Base-by-base conservation (phyloP, 2,797 vertebrate genomes). In the Botia kubotai region DNA sequence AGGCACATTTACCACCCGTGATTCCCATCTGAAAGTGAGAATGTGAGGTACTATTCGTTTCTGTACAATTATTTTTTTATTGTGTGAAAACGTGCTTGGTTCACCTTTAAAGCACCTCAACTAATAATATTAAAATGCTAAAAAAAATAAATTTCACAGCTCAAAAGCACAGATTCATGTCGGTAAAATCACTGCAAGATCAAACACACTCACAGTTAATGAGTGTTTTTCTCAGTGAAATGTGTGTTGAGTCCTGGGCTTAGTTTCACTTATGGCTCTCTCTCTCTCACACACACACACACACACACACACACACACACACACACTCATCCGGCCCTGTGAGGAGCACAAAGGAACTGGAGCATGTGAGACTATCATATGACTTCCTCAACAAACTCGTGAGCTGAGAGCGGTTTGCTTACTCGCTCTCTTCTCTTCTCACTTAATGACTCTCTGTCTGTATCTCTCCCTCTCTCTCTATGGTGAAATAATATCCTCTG, bases 281-380 rank as follows among this genome's bases (percentile, higher is more conserved):
- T n/a, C n/a, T n/a, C 39, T 39, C 39, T 36, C 6, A 36, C 36
- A 36, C 36, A 36, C 36, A 36, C 36, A 36, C 36, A 36, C 36
- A 36, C 36, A 36, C 36, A 4, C 39, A 39, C 39, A 39, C 39
- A 39, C 39, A 39, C 39, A 39, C 39, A 10, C 39, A 43, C 39
- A 43, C 39, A 43, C 79, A 85, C 87, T 89, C 87, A 88, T 89
- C 88, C 43, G 80, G 83, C 84, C 82, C 16, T 79, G 81, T 84
- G 88, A 80, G 92, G 89, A 86, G 90, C 90, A 95, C 92, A 94
- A 94, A 93, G 91, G 84, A 89, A 86, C 86, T 91, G 89, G 90
- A 94, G 90, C 93, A 96, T 94, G 94, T 96, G 94, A 94, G 91
- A 90, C 83, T 82, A 93, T 95, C 95, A 97, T 95, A 94, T 96